Evolutionary conservation across 2,888 invertebrate genomes (phyloP).

Genomic region (Cephus sareptanus): DNA sequence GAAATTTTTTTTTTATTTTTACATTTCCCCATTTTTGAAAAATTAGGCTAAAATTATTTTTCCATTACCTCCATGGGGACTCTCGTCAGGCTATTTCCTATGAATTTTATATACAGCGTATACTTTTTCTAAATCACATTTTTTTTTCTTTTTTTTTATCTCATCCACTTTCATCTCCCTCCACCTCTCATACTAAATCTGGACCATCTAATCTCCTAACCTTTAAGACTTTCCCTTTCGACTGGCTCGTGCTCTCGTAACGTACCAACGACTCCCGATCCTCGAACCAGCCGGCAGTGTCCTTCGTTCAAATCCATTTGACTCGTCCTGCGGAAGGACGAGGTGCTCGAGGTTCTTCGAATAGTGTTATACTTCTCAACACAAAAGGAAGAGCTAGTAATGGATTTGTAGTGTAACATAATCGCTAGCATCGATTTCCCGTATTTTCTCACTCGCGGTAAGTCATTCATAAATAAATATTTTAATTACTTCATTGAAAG

Average conservation of each 20-base stretch:
- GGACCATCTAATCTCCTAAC: background rate
- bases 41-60: background rate
- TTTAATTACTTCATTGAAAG: background rate
- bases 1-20: background rate
- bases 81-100: background rate
- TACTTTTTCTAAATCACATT: background rate
- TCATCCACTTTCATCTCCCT: background rate
- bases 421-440: background rate
- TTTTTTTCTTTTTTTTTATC: background rate
- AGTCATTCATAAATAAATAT: background rate
- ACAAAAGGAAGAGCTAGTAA: background rate
- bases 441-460: background rate
- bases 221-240: background rate
- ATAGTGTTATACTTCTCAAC: background rate
- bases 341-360: background rate
- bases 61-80: background rate
- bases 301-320: background rate
- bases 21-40: background rate
- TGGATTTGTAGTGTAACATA: background rate
- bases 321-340: background rate
- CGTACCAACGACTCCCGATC: background rate
- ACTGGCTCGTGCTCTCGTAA: background rate
- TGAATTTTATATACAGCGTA: background rate
- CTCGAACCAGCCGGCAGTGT: background rate
- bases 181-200: background rate